Evolutionary conservation across 2,888 invertebrate species (phyloP).

Genomic region (Apodemia zela): DNA sequence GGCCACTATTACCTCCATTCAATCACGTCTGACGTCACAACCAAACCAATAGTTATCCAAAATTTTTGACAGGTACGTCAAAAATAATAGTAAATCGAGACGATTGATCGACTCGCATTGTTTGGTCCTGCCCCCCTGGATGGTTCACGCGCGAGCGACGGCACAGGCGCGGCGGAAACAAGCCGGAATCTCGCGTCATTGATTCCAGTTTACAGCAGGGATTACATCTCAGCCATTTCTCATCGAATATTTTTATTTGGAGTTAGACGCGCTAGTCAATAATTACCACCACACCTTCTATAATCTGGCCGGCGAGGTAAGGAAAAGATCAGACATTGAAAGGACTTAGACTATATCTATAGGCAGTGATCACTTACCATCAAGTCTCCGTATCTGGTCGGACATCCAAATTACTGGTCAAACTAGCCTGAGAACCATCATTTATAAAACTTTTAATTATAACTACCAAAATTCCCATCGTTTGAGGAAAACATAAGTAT

Average conservation of each 20-base stretch:
- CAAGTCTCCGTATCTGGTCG: no score
- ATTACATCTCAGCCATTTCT: conserved; percentile 16
- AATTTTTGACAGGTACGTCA: background rate
- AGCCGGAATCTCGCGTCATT: conserved; percentile 75
- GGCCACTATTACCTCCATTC: background rate
- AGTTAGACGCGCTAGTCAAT: no score
- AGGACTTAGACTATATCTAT: no score
- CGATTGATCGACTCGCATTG: background rate
- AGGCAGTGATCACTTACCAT: no score
- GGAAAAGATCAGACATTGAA: no score
- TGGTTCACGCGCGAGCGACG: conserved; percentile 65
- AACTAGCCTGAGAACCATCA: no score
- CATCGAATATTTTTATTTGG: background rate
- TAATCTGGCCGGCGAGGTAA: no score
- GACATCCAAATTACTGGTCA: no score
- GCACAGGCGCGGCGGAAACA: conserved; percentile 64
- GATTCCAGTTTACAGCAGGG: conserved; percentile 48
- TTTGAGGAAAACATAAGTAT: no score
- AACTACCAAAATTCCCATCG: no score
- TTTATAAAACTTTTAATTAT: no score
- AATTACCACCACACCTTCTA: no score
- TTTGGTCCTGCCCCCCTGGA: conserved; percentile 37
- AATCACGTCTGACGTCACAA: background rate
- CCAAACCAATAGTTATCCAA: background rate
- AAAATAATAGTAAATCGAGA: background rate